phyloP scores from a whole-genome alignment of 1,140 invertebrate genomes.

The Eupeodes corollae region DNA sequence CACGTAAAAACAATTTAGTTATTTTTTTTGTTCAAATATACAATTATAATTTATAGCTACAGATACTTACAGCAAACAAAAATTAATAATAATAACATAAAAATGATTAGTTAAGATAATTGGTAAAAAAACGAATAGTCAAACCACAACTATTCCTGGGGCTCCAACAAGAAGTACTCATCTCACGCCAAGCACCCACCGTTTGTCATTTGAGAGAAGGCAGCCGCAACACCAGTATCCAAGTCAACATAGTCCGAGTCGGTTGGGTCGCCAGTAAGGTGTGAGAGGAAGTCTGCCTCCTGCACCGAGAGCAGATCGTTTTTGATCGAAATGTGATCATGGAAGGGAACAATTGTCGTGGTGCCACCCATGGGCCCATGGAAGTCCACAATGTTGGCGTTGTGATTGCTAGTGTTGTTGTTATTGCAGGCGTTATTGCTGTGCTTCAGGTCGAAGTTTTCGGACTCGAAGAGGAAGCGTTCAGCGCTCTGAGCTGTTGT shows the following conservation, averaged over 20 bases:
- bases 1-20: no score
- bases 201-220: slow-evolving; percentile 23
- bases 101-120: no score
- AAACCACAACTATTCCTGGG: no score
- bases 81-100: no score
- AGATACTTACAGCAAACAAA: no score
- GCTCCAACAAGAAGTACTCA: slow-evolving; percentile 2
- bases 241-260: slow-evolving; percentile 29
- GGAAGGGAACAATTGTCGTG: slow-evolving; percentile 12
- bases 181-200: slow-evolving; percentile 34
- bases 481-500: slow-evolving; percentile 31
- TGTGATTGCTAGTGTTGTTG: slow-evolving; percentile 13
- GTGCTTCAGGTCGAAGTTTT: not conserved
- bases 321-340: slow-evolving; percentile 29
- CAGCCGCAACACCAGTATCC: slow-evolving; percentile 23
- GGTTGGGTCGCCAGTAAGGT: slow-evolving; percentile 19
- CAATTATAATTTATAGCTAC: no score
- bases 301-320: slow-evolving; percentile 16
- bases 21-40: no score
- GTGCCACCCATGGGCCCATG: slow-evolving; percentile 13
- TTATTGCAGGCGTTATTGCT: slow-evolving; percentile 6
- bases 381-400: slow-evolving; percentile 19
- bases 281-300: slow-evolving; percentile 22
- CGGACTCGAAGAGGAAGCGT: slow-evolving; percentile 30
- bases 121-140: no score